phyloP scores from a whole-genome alignment of 2,888 invertebrate species.

The Deilephila porcellus region DNA sequence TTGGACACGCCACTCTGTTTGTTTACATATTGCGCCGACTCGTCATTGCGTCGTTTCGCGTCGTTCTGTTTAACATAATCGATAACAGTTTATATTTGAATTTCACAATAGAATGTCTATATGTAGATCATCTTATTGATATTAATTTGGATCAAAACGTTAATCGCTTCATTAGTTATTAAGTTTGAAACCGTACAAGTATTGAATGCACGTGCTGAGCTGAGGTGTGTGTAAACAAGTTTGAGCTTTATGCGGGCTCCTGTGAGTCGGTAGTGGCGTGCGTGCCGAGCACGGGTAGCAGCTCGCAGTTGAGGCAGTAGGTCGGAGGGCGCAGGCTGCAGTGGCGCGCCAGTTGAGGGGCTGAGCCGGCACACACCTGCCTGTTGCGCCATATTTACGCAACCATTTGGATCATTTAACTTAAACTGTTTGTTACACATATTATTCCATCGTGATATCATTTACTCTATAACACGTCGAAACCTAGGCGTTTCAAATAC shows the following conservation, averaged over 20 bases:
- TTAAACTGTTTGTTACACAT: constrained; percentile 2
- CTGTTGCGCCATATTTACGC: constrained; percentile 60
- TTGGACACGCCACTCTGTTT: constrained; percentile 66
- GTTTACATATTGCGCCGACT: constrained; percentile 58
- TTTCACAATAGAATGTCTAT: constrained; percentile 28
- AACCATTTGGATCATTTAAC: constrained; percentile 28
- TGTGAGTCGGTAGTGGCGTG: constrained; percentile 40
- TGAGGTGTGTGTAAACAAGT: constrained; percentile 35
- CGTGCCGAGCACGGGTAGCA: constrained; percentile 28
- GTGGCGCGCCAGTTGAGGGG: constrained; percentile 52
- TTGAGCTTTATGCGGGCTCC: constrained; percentile 44
- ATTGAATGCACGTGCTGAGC: constrained; percentile 57
- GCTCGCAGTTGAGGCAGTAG: neutral
- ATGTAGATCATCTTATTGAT: constrained; percentile 23
- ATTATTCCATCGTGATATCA: neutral
- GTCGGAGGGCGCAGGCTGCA: constrained; percentile 8
- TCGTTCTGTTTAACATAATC: constrained; percentile 41
- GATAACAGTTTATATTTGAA: constrained; percentile 37
- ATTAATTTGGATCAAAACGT: constrained; percentile 48
- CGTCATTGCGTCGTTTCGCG: constrained; percentile 34
- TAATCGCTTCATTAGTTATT: constrained; percentile 58
- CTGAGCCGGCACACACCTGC: constrained; percentile 68
- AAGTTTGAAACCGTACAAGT: constrained; percentile 64
- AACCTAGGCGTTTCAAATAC: neutral
- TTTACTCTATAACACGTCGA: neutral